Base-by-base conservation (phyloP, 2,113 vertebrate species). In the Podilymbus podiceps region DNA sequence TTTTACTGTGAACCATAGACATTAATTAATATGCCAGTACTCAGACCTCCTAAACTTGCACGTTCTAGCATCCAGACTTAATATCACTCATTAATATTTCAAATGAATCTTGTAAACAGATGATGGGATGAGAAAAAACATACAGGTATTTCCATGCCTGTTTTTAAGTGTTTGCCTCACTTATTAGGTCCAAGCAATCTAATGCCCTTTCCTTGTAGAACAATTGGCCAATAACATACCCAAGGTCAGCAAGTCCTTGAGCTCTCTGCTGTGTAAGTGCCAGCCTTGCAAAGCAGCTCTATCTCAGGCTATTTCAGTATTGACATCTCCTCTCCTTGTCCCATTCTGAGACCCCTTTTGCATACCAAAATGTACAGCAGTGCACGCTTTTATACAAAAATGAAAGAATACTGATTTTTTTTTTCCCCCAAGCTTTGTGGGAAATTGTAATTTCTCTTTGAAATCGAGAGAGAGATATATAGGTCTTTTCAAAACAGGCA, bases 191-290 rank as follows among this genome's bases (percentile, higher is more conserved):
- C 78, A 67, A 77, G 52, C 66, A 71, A 59, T 88, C 55, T 35
- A 67, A 83, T 35, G 62, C 55, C 56, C 31, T 30, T 82, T 91
- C 28, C 25, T 69, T 47, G 21, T 73, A 55, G 67, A 91, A 62
- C 50, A 53, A 83, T n/a, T 85, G 84, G 38, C 63, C 86, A 86
- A 15, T 67, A 92, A 80, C 22, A 13, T 73, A 56, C 52, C 85
- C 82, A 97, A 96, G 92, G 89, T 95, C 77, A 95, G 74, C 28
- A 67, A 96, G 94, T 69, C 96, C 91, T 97, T 96, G 84, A 77
- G 95, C 46, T 80, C 62, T 76, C 62, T 76, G 74, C 58, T 69
- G 62, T 66, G 46, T 49, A 74, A 84, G 38, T 92, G 74, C 56
- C 52, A 72, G 60, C 66, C 73, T 68, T 68, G 68, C 80, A 89